Evolutionary conservation across 2,888 invertebrate species (phyloP), one percentile per base, ranked within the genome.

Genomic region (Microplitis deprimator): DNA sequence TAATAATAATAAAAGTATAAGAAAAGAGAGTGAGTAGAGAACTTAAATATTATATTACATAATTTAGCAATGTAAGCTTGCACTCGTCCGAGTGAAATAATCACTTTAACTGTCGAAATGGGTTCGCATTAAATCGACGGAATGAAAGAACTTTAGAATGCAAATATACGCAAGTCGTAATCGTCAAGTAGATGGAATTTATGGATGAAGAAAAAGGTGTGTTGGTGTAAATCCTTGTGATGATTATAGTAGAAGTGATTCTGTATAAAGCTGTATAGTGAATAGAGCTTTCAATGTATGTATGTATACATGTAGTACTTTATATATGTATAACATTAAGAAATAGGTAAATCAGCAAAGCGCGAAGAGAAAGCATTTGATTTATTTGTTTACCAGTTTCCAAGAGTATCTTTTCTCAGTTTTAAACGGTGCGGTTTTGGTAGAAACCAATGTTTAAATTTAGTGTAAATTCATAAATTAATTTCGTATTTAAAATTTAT

Each of bases 381-480:
- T 85, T 85, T 85, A 85, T 85, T 83, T 85, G 85, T 85, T 85
- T 85, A 85, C 85, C 81, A 76, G 78, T 79, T 76, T 65, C 69
- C 62, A 67, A 71, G 67, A 64, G 40, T 68, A 76, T 72, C 16
- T 72, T 17, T 50, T 67, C 38, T 20, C 17, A 38, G 68, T 59
- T 76, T 60, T 17, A 71, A 68, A 60, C 41, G n/a, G 68, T 75
- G 75, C 13, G 68, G 75, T 50, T 50, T 75, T 72, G 60, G 62
- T 76, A 59, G 38, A 50, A 38, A 71, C 50, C 38, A 68, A 74
- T 7, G 13, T 40, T 40, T 29, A 70, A 50, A 59, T 75, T 17
- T 39, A 7, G 20, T 60, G 17, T 50, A 16, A 76, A 76, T 64
- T 70, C 60, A 76, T 65, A 50, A 50, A 50, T 8, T 50, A 13